A percentile compares a stretch with the other conserved stretches of the same genome.
phyloP scores from a whole-genome alignment of 2,113 vertebrate genomes.

The Oncorhynchus clarkii region DNA sequence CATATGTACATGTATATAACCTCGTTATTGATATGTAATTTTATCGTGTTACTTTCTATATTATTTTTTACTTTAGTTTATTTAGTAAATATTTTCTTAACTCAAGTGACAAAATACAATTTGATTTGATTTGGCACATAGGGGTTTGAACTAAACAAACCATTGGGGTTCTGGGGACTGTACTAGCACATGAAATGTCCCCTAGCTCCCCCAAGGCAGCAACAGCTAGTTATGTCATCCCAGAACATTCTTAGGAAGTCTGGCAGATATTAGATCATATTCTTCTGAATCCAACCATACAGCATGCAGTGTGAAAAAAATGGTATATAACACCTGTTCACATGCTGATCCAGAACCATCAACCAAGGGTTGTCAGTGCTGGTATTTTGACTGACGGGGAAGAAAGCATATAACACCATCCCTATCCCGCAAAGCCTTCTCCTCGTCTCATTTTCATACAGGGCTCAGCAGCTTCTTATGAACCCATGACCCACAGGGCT shows the following conservation, averaged over 20 bases:
- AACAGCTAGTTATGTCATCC: not conserved
- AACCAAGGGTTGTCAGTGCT: not conserved
- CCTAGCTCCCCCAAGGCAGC: not conserved
- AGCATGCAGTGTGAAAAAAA: not conserved
- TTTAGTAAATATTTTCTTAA: too few species aligned
- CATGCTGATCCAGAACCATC: not conserved
- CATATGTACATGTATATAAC: too few species aligned
- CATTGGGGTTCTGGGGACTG: conserved; percentile 2
- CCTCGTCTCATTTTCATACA: not conserved
- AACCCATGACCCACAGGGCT: not conserved
- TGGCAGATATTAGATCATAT: not conserved
- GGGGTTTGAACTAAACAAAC: conserved; percentile 18
- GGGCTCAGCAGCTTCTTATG: not conserved
- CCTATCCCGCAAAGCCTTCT: not conserved
- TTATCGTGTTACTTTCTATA: too few species aligned
- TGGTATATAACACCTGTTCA: not conserved
- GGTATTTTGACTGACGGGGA: too few species aligned
- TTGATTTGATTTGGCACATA: not conserved
- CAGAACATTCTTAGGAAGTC: not conserved
- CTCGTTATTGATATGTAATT: too few species aligned
- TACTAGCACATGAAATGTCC: not conserved
- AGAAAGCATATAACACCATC: too few species aligned
- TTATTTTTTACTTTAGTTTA: too few species aligned
- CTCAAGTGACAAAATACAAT: too few species aligned
- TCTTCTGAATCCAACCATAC: too few species aligned